Base-by-base conservation (phyloP, 1,140 invertebrate genomes). In the Musca domestica region DNA sequence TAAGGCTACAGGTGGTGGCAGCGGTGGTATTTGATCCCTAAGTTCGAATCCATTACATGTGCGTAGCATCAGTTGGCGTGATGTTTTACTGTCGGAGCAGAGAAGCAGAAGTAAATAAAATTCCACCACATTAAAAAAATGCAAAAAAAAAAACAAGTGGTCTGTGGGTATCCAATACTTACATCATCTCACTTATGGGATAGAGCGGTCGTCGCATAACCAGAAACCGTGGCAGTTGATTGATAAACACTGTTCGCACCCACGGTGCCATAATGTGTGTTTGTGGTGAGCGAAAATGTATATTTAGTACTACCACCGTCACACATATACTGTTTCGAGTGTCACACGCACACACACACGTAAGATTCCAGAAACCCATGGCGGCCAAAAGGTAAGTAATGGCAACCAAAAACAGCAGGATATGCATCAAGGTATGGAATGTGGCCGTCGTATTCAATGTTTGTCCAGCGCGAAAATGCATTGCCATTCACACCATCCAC, bases 251-350 rank as follows among this genome's bases (percentile, higher is more conserved):
- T 69, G 94, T 88, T 61, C 94, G 88, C 64, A 98, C 94, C 96
- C 96, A 98, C 20, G 95, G 95, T 25, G 95, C 91, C 96, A 99
- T 98, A 63, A 90, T 91, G 85, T 98, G 96, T 23, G 96, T 99
- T 77, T 98, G 95, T 64, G 98, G 96, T 67, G 96, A 98, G 48
- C 97, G 91, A 84, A 98, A 99, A 85, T 99, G 96, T 64, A 99
- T 94, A 84, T 99, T 99, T 51, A 99, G 87, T 34, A 99, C 96
- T 71, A 98, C 91, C 70, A 99, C 96, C 25, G 98, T 99, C 71
- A 98, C 95, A 82, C 97, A 95, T 85, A 98, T 98, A 84, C 93
- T 95, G 87, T 52, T n/a, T 70, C 14, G n/a, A 51, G 46, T 66
- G 25, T 48, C 27, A 64, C 34, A 47, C 17, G 46, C 19, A 65